These are phyloP conservation scores for Temnothorax nylanderi DNA, from an alignment of 1,140 invertebrate species.

Conservation along the genomic window DNA sequence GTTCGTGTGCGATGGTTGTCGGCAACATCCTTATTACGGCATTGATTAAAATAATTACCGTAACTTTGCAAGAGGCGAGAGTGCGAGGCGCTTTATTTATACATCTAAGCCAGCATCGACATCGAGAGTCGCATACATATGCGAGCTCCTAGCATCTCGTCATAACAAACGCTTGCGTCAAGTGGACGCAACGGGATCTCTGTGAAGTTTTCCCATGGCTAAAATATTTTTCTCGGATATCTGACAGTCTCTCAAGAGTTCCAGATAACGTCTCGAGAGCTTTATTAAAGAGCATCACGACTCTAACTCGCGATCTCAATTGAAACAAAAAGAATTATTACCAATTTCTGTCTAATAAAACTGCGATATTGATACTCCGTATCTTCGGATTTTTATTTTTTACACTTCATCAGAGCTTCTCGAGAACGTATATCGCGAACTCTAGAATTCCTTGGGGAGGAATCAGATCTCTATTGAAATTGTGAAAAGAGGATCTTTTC, in stretches of 20 bases:
- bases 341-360: neutral
- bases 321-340: neutral
- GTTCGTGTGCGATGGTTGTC: slow-evolving; percentile 56
- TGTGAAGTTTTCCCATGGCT: neutral
- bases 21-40: slow-evolving; percentile 73
- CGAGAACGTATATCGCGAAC: neutral
- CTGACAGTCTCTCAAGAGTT: neutral
- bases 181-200: slow-evolving; percentile 19
- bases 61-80: slow-evolving; percentile 22
- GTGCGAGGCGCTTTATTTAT: slow-evolving; percentile 42
- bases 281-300: neutral
- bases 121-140: neutral
- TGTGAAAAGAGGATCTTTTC: neutral
- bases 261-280: neutral
- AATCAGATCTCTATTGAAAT: neutral
- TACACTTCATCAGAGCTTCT: neutral
- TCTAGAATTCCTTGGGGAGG: neutral
- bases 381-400: neutral
- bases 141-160: slow-evolving; percentile 20
- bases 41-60: slow-evolving; percentile 76
- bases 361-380: neutral
- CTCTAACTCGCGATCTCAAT: neutral
- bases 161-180: slow-evolving; percentile 44
- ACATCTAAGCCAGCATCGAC: slow-evolving; percentile 1
- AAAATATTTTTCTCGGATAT: slow-evolving; percentile 4